Conservation (phyloP, 2,797 vertebrate species). For the Fringilla coelebs region DNA sequence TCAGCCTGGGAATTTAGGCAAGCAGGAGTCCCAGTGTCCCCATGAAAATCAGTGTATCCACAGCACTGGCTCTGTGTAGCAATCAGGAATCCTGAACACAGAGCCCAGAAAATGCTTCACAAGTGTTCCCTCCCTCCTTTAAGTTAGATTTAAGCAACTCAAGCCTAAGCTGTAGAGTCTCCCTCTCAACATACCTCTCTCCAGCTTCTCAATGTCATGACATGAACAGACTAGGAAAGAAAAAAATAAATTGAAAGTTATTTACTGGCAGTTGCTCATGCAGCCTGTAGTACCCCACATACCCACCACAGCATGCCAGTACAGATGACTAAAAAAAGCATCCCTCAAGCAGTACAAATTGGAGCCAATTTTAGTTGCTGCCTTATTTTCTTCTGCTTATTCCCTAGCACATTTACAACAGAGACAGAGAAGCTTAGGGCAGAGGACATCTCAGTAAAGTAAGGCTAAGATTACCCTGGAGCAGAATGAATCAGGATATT, state of each 20-base stretch:
- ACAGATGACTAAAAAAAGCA: neutral
- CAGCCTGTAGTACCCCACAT: neutral
- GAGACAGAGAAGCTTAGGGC: neutral
- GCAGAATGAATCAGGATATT: neutral
- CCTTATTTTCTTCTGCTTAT: neutral
- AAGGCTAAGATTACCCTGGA: neutral
- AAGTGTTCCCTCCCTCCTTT: neutral
- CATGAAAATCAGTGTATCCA: neutral
- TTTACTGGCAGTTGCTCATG: neutral
- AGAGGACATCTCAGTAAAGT: neutral
- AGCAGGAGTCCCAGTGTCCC: neutral
- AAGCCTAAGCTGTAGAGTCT: neutral
- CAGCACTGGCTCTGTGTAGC: fast-evolving
- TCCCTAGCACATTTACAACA: neutral
- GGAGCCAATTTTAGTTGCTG: neutral
- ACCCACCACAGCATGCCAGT: neutral
- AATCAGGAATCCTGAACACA: neutral
- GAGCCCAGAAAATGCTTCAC: neutral
- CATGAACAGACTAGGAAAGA: conserved; percentile 87
- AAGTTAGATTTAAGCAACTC: neutral
- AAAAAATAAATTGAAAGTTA: neutral
- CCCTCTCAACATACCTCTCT: conserved; percentile 83
- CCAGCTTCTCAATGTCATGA: conserved; percentile 92
- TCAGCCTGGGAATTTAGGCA: neutral
- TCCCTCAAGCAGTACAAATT: neutral